Conservation (phyloP, 2,113 vertebrate species). For the Cebidichthys violaceus region DNA sequence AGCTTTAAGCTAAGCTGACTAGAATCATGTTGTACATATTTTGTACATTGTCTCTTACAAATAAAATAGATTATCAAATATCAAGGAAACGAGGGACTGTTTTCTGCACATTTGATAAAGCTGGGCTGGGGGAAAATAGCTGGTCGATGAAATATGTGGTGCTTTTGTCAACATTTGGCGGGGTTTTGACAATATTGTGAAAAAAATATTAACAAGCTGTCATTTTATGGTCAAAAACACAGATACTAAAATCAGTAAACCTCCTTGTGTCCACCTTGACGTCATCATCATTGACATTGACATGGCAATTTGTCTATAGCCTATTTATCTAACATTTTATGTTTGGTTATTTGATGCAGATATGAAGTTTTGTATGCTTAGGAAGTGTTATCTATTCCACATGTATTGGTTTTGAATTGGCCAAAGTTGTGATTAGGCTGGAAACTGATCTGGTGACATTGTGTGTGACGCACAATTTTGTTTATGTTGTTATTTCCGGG, state of each 20-base stretch:
- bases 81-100: background rate
- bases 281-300: background rate
- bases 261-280: background rate
- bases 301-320: too few species aligned
- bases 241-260: too few species aligned
- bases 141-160: background rate
- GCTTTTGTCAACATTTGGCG: background rate
- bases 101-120: too few species aligned
- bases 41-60: background rate
- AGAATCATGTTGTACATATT: background rate
- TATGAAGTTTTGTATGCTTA: background rate
- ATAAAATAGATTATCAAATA: background rate
- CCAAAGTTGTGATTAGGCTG: too few species aligned
- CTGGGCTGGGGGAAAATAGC: background rate
- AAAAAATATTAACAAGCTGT: background rate
- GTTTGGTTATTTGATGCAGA: background rate
- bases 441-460: too few species aligned
- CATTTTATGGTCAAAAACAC: too few species aligned
- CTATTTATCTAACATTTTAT: background rate
- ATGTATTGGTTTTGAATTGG: too few species aligned
- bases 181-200: background rate
- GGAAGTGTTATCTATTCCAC: background rate
- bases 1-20: background rate
- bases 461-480: too few species aligned
- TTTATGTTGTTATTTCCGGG: too few species aligned